Evolutionary conservation across 2,113 vertebrate genomes (phyloP).

Genomic region (Tragelaphus scriptus): DNA sequence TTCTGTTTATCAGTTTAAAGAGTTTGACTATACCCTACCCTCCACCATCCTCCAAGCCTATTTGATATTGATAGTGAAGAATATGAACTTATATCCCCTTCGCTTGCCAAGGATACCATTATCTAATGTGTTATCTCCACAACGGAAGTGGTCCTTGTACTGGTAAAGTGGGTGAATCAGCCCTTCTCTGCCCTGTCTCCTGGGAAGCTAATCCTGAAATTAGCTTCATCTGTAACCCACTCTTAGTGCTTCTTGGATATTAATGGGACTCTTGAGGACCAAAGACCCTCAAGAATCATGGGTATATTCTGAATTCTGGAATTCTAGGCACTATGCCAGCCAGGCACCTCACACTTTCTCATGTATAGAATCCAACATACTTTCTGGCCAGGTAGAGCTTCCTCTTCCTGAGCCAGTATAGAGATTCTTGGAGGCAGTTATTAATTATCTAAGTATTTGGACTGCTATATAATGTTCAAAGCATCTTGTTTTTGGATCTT

Average conservation of each 20-base stretch:
- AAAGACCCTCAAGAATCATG: not conserved
- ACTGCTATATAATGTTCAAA: not conserved
- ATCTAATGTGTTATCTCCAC: not conserved
- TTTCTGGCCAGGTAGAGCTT: not conserved
- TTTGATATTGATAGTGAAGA: not conserved
- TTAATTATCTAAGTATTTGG: not conserved
- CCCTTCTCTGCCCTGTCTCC: not conserved
- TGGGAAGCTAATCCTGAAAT: not conserved
- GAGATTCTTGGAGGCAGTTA: not conserved
- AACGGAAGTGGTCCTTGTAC: not conserved
- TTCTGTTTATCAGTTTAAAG: not conserved
- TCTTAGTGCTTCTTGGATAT: not conserved
- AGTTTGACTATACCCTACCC: not conserved
- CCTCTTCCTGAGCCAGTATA: not conserved
- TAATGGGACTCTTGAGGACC: not conserved
- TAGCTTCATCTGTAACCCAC: not conserved
- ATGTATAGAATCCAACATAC: fast-evolving
- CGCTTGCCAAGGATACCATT: not conserved
- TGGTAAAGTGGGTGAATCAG: no score
- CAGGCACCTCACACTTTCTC: not conserved
- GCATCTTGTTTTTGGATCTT: not conserved
- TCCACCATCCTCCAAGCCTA: not conserved
- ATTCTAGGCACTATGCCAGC: not conserved
- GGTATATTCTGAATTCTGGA: not conserved
- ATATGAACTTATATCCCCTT: no score